Conservation (phyloP, 2,113 vertebrate species). For the Dicrurus megarhynchus region DNA sequence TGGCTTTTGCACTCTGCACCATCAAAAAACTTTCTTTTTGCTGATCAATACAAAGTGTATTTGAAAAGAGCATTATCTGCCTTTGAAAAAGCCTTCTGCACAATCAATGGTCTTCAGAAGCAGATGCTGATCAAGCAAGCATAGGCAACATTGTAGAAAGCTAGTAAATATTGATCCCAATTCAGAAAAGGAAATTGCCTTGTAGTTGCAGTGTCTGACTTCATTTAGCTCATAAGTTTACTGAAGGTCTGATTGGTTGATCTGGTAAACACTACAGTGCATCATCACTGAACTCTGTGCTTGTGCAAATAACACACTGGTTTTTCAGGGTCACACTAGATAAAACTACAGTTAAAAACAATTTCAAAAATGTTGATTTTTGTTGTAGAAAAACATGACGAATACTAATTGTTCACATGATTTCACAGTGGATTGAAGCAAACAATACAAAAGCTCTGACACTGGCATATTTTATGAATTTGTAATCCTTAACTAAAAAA, state of each 20-base stretch:
- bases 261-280: neutral
- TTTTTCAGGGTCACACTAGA: neutral
- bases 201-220: conserved; percentile 51
- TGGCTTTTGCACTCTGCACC: conserved; percentile 61
- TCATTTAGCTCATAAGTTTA: conserved; percentile 18
- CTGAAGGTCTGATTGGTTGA: neutral
- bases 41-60: conserved; percentile 83
- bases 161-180: conserved; percentile 78
- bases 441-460: neutral
- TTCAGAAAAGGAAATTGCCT: conserved; percentile 71
- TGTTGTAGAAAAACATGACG: neutral
- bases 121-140: conserved; percentile 79
- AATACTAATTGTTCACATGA: neutral
- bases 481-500: neutral
- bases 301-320: neutral
- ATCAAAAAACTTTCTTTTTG: conserved; percentile 65
- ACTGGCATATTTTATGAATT: neutral
- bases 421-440: neutral
- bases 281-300: neutral
- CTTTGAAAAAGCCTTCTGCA: conserved; percentile 76
- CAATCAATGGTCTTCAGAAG: conserved; percentile 82
- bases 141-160: conserved; percentile 71
- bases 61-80: conserved; percentile 78
- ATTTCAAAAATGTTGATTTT: neutral
- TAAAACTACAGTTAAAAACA: neutral